A percentile compares a stretch with the other conserved stretches of the same genome.
These are phyloP conservation scores for Chondrosia reniformis DNA, from an alignment of 37 sponge, comb jelly and placozoan genomes.

Conservation along the genomic window DNA sequence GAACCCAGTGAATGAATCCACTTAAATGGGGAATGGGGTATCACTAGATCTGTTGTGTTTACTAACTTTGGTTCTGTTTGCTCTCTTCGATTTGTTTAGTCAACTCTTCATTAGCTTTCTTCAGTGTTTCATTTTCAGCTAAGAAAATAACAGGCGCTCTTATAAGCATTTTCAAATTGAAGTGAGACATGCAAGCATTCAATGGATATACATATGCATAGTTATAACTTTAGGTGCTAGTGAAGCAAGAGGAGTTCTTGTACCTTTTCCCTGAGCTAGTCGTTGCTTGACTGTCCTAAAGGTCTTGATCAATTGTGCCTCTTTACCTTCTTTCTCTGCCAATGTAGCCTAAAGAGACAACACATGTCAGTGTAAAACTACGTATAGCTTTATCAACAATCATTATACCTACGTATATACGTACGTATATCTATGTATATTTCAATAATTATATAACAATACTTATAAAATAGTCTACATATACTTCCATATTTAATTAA, in stretches of 20 bases:
- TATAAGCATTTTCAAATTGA: background rate
- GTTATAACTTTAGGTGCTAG: too few relatives aligned
- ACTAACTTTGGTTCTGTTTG: slow-evolving; percentile 27
- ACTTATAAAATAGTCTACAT: too few relatives aligned
- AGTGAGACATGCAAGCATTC: too few relatives aligned
- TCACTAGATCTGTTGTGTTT: too few relatives aligned
- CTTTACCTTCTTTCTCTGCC: background rate
- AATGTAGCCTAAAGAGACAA: background rate
- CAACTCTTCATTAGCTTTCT: slow-evolving; percentile 20
- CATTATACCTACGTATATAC: too few relatives aligned
- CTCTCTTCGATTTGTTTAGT: slow-evolving; percentile 38
- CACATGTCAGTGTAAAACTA: too few relatives aligned
- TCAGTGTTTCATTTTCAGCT: slow-evolving; percentile 13
- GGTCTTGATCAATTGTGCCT: slow-evolving; percentile 5
- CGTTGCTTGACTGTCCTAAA: slow-evolving; percentile 3
- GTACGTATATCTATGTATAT: too few relatives aligned
- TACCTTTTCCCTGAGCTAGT: slow-evolving; percentile 9
- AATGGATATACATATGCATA: too few relatives aligned
- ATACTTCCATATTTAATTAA: background rate
- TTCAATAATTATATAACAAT: too few relatives aligned
- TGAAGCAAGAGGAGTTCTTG: background rate
- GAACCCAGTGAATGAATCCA: too few relatives aligned
- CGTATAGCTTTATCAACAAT: too few relatives aligned
- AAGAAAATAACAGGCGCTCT: background rate
- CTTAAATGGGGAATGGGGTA: too few relatives aligned